Percentiles rank a stretch among this genome's conserved stretches.
Evolutionary conservation across 2,797 vertebrate genomes (phyloP).

Genomic region (Esox masquinongy): DNA sequence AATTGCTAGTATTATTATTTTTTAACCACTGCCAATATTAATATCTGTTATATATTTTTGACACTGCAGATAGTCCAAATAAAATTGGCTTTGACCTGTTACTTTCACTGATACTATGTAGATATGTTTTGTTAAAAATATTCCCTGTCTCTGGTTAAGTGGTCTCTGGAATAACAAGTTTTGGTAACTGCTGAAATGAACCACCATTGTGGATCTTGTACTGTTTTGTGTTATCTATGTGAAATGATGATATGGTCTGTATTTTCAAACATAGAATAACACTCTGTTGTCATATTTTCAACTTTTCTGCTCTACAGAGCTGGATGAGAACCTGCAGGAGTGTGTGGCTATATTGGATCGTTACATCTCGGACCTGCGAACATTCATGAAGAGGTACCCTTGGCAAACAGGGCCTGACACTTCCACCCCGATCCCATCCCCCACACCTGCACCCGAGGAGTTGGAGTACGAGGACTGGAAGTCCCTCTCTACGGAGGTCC

Average conservation of each 20-base stretch:
- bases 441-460: slow-evolving; percentile 20
- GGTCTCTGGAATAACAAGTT: too few relatives aligned
- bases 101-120: background rate
- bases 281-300: background rate
- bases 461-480: slow-evolving; percentile 58
- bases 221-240: too few relatives aligned
- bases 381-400: slow-evolving; percentile 86
- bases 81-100: background rate
- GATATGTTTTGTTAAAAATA: too few relatives aligned
- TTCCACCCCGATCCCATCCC: background rate
- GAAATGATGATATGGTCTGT: background rate
- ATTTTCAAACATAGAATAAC: background rate
- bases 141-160: too few relatives aligned
- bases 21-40: too few relatives aligned
- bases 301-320: slow-evolving; percentile 63
- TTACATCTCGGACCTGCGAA: slow-evolving; percentile 84
- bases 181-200: too few relatives aligned
- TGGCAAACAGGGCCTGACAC: slow-evolving; percentile 42
- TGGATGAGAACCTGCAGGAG: slow-evolving; percentile 74
- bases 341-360: slow-evolving; percentile 80
- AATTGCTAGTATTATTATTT: too few relatives aligned
- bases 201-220: too few relatives aligned
- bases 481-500: slow-evolving; percentile 64
- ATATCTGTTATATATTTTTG: too few relatives aligned
- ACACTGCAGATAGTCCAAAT: background rate